Evolutionary conservation across 2,797 vertebrate genomes (phyloP).

Genomic region (Agapornis canus): DNA sequence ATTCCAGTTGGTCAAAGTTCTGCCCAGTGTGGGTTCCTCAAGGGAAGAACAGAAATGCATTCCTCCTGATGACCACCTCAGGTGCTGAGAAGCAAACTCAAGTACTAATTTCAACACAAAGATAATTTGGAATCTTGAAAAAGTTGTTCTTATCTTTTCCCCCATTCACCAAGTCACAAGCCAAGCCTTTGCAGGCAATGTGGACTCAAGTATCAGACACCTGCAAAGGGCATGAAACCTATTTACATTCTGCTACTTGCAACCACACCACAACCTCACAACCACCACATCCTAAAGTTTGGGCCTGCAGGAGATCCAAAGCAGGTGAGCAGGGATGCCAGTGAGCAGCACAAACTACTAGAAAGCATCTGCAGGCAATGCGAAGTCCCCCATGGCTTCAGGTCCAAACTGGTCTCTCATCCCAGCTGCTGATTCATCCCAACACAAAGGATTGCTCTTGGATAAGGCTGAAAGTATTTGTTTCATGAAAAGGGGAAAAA

Average conservation of each 20-base stretch:
- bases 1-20: not conserved
- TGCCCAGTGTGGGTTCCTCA: not conserved
- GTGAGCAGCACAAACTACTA: not conserved
- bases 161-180: accelerated
- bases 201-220: not conserved
- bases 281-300: not conserved
- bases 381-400: not conserved
- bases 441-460: not conserved
- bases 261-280: not conserved
- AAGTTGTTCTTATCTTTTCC: not conserved
- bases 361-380: not conserved
- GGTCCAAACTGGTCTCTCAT: not conserved
- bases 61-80: not conserved
- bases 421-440: not conserved
- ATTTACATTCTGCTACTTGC: not conserved
- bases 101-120: not conserved
- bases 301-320: not conserved
- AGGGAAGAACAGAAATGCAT: not conserved
- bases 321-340: accelerated
- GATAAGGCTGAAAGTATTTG: not conserved
- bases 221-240: not conserved
- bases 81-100: not conserved
- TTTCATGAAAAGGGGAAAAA: not conserved
- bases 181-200: not conserved
- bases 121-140: not conserved